Evolutionary conservation across 1,140 invertebrate genomes (phyloP), one percentile per base, ranked within the genome.

Genomic region (Formica selysi): DNA sequence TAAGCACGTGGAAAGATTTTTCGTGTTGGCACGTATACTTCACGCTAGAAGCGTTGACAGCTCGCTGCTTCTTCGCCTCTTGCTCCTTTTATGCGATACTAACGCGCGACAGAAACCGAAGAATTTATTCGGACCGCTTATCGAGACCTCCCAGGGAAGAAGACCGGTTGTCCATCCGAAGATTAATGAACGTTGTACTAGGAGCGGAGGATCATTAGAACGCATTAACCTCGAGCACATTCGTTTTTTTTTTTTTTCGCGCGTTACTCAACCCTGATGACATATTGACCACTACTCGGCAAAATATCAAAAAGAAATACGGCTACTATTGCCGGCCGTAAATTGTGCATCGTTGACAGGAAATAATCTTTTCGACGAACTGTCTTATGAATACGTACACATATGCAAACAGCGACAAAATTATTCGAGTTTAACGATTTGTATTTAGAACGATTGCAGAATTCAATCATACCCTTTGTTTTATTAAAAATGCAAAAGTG

Each of bases 151-250:
- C 76, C 62, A 76, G 41, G 38, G 38, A 57, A 26, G 85, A 89
- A 70, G 85, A 84, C 88, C 88, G 87, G 84, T 90, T 80, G 86
- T 85, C 86, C 85, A 80, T 79, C 64, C 67, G n/a, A 79, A 89
- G 88, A 90, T 90, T 89, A 89, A 90, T 90, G 88, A 85, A 89
- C 88, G 74, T 68, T 19, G 54, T 62, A 64, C 73, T 79, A 80
- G 78, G 68, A 89, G 86, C 88, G 48, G 51, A 73, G 76, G 88
- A 88, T 90, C 89, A 87, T 90, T 89, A 90, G 87, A 89, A 90
- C 85, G 78, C 89, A 89, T 90, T 90, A 90, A 90, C 88, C 81
- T 57, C 70, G 38, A 48, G 70, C 80, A 32, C 57, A 76, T 80
- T 86, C 48, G 22, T 61, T 54, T 78, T 67, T 32, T 29, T 26